These are phyloP conservation scores for Pluvialis apricaria DNA, from an alignment of 2,113 vertebrate species.

Conservation along the genomic window DNA sequence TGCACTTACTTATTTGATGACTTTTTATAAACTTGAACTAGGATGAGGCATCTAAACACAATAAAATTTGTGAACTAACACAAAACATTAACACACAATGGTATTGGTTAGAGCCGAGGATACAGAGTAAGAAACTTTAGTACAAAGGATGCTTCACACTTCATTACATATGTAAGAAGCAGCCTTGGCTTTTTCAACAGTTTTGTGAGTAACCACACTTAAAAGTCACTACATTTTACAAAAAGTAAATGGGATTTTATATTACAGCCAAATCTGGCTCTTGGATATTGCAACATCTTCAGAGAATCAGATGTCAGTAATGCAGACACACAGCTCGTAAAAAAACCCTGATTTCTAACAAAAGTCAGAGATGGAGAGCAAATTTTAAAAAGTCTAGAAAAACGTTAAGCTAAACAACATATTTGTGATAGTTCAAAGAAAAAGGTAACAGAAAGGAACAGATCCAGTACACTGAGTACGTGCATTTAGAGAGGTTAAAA, in stretches of 20 bases:
- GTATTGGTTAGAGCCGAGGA: neutral
- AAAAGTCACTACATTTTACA: neutral
- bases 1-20: neutral
- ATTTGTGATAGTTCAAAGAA: slow-evolving; percentile 17
- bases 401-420: neutral
- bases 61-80: neutral
- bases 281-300: slow-evolving; percentile 24
- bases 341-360: neutral
- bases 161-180: neutral
- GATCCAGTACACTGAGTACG: neutral
- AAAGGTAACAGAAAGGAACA: slow-evolving; percentile 1
- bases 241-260: neutral
- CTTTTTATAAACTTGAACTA: neutral
- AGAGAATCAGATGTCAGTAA: slow-evolving; percentile 6
- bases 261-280: neutral
- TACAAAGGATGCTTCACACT: neutral
- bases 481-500: neutral
- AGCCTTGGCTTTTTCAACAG: neutral
- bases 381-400: neutral
- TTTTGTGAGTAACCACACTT: neutral
- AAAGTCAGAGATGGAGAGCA: neutral
- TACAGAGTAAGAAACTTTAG: neutral
- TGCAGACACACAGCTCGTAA: neutral
- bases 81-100: neutral
- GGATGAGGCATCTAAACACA: neutral